Evolutionary conservation across 2,888 invertebrate genomes (phyloP).

Genomic region (Drosophila ezoana): DNA sequence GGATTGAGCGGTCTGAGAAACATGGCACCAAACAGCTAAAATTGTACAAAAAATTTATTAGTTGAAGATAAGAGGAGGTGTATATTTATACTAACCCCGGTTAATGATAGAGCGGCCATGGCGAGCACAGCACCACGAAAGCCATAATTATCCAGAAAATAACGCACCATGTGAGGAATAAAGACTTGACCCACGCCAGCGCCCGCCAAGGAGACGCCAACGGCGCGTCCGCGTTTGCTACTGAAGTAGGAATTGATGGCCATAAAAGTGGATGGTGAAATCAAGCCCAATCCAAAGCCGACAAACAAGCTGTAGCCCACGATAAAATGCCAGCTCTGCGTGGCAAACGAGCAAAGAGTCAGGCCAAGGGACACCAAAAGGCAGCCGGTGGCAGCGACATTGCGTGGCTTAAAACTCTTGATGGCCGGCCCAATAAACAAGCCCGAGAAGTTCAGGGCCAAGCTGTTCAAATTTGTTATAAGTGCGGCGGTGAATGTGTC

Average conservation of each 20-base stretch:
- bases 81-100: conserved; percentile 86
- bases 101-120: conserved; percentile 88
- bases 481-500: conserved; percentile 89
- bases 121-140: conserved; percentile 88
- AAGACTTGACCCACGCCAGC: conserved; percentile 91
- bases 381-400: conserved; percentile 86
- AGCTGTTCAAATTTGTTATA: conserved; percentile 88
- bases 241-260: conserved; percentile 90
- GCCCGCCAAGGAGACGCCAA: conserved; percentile 90
- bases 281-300: conserved; percentile 88
- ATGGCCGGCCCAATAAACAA: conserved; percentile 90
- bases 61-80: not conserved
- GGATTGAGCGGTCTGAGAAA: conserved; percentile 87
- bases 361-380: conserved; percentile 86
- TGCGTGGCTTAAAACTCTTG: conserved; percentile 86
- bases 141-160: conserved; percentile 88
- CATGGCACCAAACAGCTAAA: conserved; percentile 87
- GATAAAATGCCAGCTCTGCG: conserved; percentile 86
- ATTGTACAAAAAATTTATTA: conserved; percentile 3
- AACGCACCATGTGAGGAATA: conserved; percentile 90
- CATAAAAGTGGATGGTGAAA: conserved; percentile 90
- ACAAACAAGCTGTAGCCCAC: conserved; percentile 87
- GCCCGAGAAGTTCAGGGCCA: conserved; percentile 85
- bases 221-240: conserved; percentile 89
- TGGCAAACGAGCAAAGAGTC: conserved; percentile 86